Percentiles rank a stretch among this genome's conserved stretches.
Conservation (phyloP, 30 jellyfish, hydroid and myxozoan species). For the Morbakka virulenta region DNA sequence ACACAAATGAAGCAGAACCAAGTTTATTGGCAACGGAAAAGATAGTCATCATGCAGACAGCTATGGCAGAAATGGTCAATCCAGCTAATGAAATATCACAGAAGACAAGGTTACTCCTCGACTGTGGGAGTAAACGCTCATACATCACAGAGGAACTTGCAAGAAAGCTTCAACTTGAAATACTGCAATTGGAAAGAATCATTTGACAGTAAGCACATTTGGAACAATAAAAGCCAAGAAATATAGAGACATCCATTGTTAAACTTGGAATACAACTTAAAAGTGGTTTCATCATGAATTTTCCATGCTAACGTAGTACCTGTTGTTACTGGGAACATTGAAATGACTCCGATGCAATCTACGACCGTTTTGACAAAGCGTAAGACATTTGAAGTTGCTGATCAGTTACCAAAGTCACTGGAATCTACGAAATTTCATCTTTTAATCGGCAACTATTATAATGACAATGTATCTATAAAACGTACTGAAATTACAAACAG, state of each 20-base stretch:
- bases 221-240: not conserved
- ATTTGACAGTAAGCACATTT: no score
- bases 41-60: conserved; percentile 36
- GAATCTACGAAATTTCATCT: conserved; percentile 27
- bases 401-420: conserved; percentile 1
- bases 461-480: not conserved
- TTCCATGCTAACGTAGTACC: conserved; percentile 16
- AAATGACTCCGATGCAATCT: conserved; percentile 1
- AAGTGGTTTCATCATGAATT: not conserved
- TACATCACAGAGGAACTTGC: conserved; percentile 15
- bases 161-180: not conserved
- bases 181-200: not conserved
- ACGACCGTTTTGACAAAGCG: not conserved
- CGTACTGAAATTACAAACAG: no score
- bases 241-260: not conserved
- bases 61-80: not conserved
- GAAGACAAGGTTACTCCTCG: not conserved
- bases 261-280: not conserved
- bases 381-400: not conserved
- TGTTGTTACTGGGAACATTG: not conserved
- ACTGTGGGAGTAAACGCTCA: no score
- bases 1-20: no score
- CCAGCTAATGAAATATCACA: no score
- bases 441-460: conserved; percentile 15
- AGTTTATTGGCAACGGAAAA: conserved; percentile 25